These are phyloP conservation scores for Aspidapion aeneum DNA, from an alignment of 2,888 invertebrate species.

Conservation along the genomic window DNA sequence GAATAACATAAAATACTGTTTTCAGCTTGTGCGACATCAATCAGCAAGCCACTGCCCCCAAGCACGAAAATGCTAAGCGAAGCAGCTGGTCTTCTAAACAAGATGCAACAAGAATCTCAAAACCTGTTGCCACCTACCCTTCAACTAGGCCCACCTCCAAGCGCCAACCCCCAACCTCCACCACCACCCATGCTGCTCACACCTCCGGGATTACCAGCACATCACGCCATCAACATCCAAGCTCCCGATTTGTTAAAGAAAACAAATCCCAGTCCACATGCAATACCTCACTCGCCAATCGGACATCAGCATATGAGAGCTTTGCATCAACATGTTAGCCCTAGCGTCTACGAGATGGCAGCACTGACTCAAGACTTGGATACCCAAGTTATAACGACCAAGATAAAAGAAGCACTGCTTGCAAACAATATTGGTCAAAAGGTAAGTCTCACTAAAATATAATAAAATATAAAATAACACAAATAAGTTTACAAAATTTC, in stretches of 20 bases:
- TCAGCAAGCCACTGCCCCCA: slow-evolving; percentile 73
- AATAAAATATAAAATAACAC: no score
- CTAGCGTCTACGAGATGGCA: slow-evolving; percentile 97
- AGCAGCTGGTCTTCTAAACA: slow-evolving; percentile 60
- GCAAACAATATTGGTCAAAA: slow-evolving; percentile 98
- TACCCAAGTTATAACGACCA: slow-evolving; percentile 93
- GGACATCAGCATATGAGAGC: slow-evolving; percentile 63
- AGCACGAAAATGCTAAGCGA: slow-evolving; percentile 76
- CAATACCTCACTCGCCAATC: slow-evolving; percentile 54
- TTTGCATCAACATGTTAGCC: slow-evolving; percentile 82
- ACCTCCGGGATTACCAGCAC: slow-evolving; percentile 73
- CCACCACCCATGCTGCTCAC: slow-evolving; percentile 65
- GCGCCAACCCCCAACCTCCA: slow-evolving; percentile 46
- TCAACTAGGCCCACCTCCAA: slow-evolving; percentile 48
- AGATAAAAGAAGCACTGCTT: slow-evolving; percentile 93
- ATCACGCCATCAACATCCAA: slow-evolving; percentile 64
- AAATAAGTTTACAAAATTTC: no score
- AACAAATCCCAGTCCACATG: slow-evolving; percentile 55
- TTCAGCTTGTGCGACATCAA: slow-evolving; percentile 36
- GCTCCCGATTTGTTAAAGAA: slow-evolving; percentile 59
- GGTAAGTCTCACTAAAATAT: slow-evolving; percentile 49
- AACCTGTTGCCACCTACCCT: slow-evolving; percentile 56
- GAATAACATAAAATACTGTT: no score
- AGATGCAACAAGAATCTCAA: slow-evolving; percentile 67
- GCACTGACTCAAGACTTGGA: slow-evolving; percentile 95